A percentile compares a stretch with the other conserved stretches of the same genome.
phyloP scores from a whole-genome alignment of 2,113 vertebrate genomes.

The Misgurnus anguillicaudatus region DNA sequence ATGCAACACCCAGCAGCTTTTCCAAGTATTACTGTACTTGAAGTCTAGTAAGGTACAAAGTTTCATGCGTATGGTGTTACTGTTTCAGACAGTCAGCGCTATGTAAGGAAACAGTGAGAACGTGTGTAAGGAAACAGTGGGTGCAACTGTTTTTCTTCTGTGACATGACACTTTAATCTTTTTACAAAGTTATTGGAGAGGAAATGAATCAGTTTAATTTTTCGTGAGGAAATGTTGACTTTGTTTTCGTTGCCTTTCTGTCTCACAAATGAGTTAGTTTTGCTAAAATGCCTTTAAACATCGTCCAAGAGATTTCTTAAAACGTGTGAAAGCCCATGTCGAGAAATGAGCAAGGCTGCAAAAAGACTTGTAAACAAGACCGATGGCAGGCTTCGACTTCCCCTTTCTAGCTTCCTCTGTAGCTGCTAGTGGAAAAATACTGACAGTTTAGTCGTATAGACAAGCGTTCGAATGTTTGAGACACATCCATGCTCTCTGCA shows the following conservation, averaged over 20 bases:
- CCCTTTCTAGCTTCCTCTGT: conserved; percentile 58
- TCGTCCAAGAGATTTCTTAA: not conserved
- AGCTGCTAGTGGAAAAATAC: conserved; percentile 58
- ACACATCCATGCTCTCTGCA: too few relatives aligned
- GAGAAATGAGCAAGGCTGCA: not conserved
- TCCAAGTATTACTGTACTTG: not conserved
- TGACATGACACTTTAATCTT: conserved; percentile 36
- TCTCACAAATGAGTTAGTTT: not conserved
- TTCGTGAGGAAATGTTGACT: not conserved
- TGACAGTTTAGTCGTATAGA: conserved; percentile 38
- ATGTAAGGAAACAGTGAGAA: not conserved
- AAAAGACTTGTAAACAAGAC: conserved; percentile 28
- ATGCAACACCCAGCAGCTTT: not conserved
- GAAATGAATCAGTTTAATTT: not conserved
- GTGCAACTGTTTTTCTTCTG: conserved; percentile 48
- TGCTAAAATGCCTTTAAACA: not conserved
- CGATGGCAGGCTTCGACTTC: conserved; percentile 47
- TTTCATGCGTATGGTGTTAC: not conserved
- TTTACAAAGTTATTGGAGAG: conserved; percentile 11
- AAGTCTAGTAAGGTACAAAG: not conserved
- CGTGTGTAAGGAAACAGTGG: conserved; percentile 50
- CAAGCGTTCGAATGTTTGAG: conserved; percentile 19
- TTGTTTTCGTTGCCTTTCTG: not conserved
- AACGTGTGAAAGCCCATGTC: not conserved
- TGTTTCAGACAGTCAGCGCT: not conserved